Percentiles rank a stretch among this genome's conserved stretches.
These are phyloP conservation scores for Takifugu rubripes DNA, from an alignment of 2,797 vertebrate genomes.

Conservation along the genomic window DNA sequence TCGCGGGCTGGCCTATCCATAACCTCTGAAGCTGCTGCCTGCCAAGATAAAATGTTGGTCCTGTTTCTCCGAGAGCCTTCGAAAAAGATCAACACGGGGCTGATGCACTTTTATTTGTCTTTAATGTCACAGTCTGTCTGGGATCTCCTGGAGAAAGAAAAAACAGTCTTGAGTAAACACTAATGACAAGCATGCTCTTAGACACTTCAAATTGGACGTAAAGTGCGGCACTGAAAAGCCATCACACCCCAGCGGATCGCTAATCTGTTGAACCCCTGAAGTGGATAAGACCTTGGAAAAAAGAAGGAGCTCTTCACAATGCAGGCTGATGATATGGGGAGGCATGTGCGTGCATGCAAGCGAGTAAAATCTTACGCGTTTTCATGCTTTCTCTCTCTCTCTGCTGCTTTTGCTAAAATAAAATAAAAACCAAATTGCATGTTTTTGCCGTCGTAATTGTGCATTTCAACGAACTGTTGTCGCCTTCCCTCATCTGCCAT, in stretches of 20 bases:
- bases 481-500: slow-evolving; percentile 39
- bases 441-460: slow-evolving; percentile 58
- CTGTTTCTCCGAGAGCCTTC: slow-evolving; percentile 76
- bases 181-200: slow-evolving; percentile 74
- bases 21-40: slow-evolving; percentile 89
- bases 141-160: slow-evolving; percentile 37
- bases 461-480: slow-evolving; percentile 47
- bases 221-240: slow-evolving; percentile 59
- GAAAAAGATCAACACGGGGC: slow-evolving; percentile 77
- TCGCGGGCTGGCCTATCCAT: slow-evolving; percentile 83
- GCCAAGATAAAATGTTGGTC: slow-evolving; percentile 85
- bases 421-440: slow-evolving; percentile 51
- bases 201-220: slow-evolving; percentile 68
- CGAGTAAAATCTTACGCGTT: slow-evolving; percentile 26
- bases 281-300: slow-evolving; percentile 64
- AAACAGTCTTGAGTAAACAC: slow-evolving; percentile 68
- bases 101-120: slow-evolving; percentile 75
- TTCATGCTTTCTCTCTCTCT: no score
- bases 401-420: background rate
- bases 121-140: slow-evolving; percentile 78
- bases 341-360: no score
- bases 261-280: slow-evolving; percentile 72
- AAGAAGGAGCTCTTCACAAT: slow-evolving; percentile 55
- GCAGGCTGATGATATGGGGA: slow-evolving; percentile 55
- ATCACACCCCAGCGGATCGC: slow-evolving; percentile 58